A percentile compares a stretch with the other conserved stretches of the same genome.
These are phyloP conservation scores for Leptinotarsa haldemani DNA, from an alignment of 2,888 invertebrate species.

Conservation along the genomic window DNA sequence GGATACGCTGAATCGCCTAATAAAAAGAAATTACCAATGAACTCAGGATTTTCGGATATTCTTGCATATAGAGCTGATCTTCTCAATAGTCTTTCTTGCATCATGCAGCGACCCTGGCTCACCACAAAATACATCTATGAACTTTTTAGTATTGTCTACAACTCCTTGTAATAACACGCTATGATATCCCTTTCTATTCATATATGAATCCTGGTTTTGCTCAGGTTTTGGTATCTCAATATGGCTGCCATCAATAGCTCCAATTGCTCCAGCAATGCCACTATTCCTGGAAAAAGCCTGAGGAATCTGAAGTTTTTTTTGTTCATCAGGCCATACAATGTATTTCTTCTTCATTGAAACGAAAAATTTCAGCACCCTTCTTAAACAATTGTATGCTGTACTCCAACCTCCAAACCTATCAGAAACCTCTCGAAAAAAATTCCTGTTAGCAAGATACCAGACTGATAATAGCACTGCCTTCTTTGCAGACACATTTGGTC, in stretches of 20 bases:
- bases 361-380: not conserved
- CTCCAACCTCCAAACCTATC: constrained; percentile 18
- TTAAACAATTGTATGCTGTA: not conserved
- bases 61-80: constrained; percentile 24
- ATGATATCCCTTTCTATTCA: constrained; percentile 25
- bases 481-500: not conserved
- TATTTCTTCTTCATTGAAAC: constrained; percentile 15
- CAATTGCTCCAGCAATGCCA: constrained; percentile 21
- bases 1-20: constrained; percentile 16
- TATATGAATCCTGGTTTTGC: constrained; percentile 18
- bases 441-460: constrained; percentile 2
- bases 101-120: constrained; percentile 19
- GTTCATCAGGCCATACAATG: constrained; percentile 5
- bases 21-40: constrained; percentile 42
- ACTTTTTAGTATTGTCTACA: constrained; percentile 21
- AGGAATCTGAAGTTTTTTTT: constrained; percentile 11
- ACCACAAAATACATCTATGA: constrained; percentile 27
- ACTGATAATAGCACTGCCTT: not conserved
- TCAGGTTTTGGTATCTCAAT: constrained; percentile 25
- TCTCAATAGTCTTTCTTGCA: constrained; percentile 27
- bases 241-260: constrained; percentile 13
- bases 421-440: constrained; percentile 13
- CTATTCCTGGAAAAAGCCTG: no score
- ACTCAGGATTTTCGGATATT: constrained; percentile 50
- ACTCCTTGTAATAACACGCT: constrained; percentile 22